These are phyloP conservation scores for Bos indicus DNA, from an alignment of 2,113 vertebrate genomes.

Conservation along the genomic window DNA sequence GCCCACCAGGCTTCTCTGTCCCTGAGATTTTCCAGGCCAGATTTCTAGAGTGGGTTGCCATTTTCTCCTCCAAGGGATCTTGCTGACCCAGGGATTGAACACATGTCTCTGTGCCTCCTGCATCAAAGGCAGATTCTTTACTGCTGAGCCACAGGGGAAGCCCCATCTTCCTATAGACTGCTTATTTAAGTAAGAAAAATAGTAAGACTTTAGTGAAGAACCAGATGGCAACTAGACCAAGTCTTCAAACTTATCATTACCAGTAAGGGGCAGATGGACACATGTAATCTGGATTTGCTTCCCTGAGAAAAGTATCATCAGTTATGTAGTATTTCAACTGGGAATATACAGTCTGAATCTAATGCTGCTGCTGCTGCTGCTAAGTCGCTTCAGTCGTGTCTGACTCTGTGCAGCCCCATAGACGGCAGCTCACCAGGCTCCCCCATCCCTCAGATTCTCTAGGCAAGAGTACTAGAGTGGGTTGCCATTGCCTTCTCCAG, in stretches of 20 bases:
- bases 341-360: not conserved
- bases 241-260: not conserved
- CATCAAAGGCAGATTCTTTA: not conserved
- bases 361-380: not conserved
- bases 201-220: not conserved
- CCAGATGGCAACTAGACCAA: not conserved
- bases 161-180: not conserved
- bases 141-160: not conserved
- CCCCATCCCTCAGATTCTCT: not conserved
- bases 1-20: not conserved
- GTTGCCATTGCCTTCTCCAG: too few species aligned
- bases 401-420: not conserved
- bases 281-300: not conserved
- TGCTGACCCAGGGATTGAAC: not conserved
- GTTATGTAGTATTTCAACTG: not conserved
- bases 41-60: not conserved
- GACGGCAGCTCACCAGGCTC: not conserved
- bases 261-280: not conserved
- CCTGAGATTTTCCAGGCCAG: not conserved
- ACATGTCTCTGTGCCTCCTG: not conserved
- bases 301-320: not conserved
- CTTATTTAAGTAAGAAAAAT: not conserved
- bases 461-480: not conserved
- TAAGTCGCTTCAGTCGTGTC: not conserved
- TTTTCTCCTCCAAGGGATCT: not conserved